A percentile compares a stretch with the other conserved stretches of the same genome.
phyloP scores from a whole-genome alignment of 2,797 vertebrate genomes.

The Parauchenoglanis punctatus region DNA sequence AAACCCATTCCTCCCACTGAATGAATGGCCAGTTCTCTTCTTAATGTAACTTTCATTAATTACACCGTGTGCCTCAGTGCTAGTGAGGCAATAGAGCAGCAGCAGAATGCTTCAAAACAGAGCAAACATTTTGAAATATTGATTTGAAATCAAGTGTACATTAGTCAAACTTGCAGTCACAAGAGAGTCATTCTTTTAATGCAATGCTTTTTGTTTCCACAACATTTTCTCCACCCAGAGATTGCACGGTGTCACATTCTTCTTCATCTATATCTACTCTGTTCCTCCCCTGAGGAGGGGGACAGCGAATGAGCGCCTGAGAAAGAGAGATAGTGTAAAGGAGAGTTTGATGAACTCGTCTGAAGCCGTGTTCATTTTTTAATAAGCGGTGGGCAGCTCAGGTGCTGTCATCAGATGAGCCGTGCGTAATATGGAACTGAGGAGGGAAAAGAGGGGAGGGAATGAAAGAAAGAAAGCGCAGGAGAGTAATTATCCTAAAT shows the following conservation, averaged over 20 bases:
- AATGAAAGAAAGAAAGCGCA: slow-evolving; percentile 63
- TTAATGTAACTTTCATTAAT: slow-evolving; percentile 58
- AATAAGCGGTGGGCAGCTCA: slow-evolving; percentile 79
- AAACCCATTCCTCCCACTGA: slow-evolving; percentile 53
- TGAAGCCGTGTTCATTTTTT: slow-evolving; percentile 73
- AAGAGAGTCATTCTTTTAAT: slow-evolving; percentile 28
- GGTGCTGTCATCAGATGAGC: slow-evolving; percentile 71
- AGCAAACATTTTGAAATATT: slow-evolving; percentile 50
- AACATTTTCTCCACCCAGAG: slow-evolving; percentile 27
- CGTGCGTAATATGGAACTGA: slow-evolving; percentile 72
- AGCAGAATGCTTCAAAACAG: slow-evolving; percentile 43
- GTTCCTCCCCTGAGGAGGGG: slow-evolving; percentile 15
- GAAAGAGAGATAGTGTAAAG: slow-evolving; percentile 56
- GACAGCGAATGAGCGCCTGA: slow-evolving; percentile 14
- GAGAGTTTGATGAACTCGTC: slow-evolving; percentile 74
- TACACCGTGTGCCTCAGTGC: slow-evolving; percentile 44
- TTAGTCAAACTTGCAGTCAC: slow-evolving; percentile 16
- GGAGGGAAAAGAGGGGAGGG: slow-evolving; percentile 31
- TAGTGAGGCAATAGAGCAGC: slow-evolving; percentile 27
- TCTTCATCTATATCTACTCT: slow-evolving; percentile 37
- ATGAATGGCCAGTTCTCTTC: slow-evolving; percentile 50
- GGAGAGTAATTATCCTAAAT: slow-evolving; percentile 77
- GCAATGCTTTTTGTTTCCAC: slow-evolving; percentile 32
- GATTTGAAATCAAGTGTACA: slow-evolving; percentile 38
- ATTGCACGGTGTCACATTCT: slow-evolving; percentile 10